Percentiles rank a stretch among this genome's conserved stretches.
phyloP scores from a whole-genome alignment of 2,113 vertebrate genomes.

The Vimba vimba region DNA sequence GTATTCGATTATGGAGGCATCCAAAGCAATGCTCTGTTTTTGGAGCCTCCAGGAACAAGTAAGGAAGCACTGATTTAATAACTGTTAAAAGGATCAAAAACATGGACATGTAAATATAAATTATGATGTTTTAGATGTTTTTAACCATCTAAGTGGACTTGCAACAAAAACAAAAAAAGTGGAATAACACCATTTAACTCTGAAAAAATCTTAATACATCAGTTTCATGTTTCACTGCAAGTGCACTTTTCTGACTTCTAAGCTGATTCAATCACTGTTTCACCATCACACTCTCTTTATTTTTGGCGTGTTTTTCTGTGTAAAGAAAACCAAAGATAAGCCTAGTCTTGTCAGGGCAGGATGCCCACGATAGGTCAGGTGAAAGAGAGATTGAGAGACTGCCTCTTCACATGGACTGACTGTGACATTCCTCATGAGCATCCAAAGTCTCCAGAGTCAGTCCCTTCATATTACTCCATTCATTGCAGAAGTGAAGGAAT shows the following conservation, averaged over 20 bases:
- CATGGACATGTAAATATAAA: neutral
- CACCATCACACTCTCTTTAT: neutral
- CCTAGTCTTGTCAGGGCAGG: neutral
- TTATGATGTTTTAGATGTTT: neutral
- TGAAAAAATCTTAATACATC: neutral
- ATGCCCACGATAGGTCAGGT: neutral
- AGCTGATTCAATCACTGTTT: neutral
- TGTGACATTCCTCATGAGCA: conserved; percentile 74
- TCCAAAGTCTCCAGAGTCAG: conserved; percentile 56
- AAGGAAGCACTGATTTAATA: neutral
- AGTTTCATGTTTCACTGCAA: neutral
- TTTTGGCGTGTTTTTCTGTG: neutral
- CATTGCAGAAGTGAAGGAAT: neutral
- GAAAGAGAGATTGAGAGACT: conserved; percentile 16
- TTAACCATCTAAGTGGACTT: neutral
- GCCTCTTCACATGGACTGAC: conserved; percentile 45
- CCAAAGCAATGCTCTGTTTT: neutral
- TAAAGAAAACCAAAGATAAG: neutral
- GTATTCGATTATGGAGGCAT: neutral
- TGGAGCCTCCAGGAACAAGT: neutral
- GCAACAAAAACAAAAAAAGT: neutral
- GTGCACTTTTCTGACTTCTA: neutral
- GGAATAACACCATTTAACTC: neutral
- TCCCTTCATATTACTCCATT: conserved; percentile 33
- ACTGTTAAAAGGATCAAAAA: neutral